These are phyloP conservation scores for Buteo buteo DNA, from an alignment of 2,113 vertebrate genomes.

Conservation along the genomic window DNA sequence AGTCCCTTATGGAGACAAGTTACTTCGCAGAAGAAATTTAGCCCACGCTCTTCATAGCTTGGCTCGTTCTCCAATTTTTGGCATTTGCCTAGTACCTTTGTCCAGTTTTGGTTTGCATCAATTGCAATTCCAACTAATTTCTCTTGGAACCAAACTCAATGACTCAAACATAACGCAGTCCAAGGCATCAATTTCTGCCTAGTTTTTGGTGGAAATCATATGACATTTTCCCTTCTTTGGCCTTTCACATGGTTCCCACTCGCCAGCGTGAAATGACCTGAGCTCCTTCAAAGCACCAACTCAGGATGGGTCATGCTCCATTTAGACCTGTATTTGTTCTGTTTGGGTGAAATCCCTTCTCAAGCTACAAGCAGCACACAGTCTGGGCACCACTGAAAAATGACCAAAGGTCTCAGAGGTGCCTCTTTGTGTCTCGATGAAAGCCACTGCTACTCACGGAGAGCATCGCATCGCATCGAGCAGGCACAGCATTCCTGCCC, in stretches of 20 bases:
- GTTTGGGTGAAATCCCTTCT: background rate
- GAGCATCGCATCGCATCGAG: accelerated
- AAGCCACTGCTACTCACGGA: accelerated
- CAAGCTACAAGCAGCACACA: background rate
- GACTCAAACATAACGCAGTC: background rate
- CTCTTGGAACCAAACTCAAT: background rate
- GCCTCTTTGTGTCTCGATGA: background rate
- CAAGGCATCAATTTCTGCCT: conserved; percentile 19
- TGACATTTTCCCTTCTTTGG: background rate
- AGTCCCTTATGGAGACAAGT: background rate
- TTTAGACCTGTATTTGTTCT: background rate
- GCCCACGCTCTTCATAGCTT: background rate
- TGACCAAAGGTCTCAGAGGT: background rate
- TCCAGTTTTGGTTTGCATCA: background rate
- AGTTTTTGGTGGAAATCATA: background rate
- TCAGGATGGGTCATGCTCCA: background rate
- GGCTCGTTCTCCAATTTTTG: accelerated
- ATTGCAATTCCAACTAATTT: background rate
- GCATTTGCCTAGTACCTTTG: background rate
- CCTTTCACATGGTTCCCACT: background rate
- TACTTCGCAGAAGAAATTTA: background rate
- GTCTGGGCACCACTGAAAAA: background rate
- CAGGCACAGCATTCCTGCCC: background rate
- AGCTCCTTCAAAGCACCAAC: background rate
- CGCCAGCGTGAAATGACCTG: background rate